Evolutionary conservation across 2,113 vertebrate genomes (phyloP), one percentile per base, ranked within the genome.

Genomic region (Semnornis frantzii): DNA sequence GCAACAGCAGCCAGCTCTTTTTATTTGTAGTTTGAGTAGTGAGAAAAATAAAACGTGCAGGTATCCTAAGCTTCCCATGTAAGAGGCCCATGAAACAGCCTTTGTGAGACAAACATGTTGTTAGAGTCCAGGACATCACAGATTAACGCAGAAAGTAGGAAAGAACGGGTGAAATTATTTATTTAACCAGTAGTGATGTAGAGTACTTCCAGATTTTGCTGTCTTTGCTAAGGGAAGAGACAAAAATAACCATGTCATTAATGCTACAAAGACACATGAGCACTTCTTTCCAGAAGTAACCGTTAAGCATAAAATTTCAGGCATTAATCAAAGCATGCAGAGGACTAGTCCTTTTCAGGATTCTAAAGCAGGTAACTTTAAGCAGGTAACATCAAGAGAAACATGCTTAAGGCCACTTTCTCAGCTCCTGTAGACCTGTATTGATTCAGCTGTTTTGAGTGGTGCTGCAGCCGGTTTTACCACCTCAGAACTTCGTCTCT

Each of bases 141-240:
- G 80, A 70, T 92, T 85, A 82, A 86, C 16, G 34, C 52, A 87
- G 42, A 89, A 91, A 71, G 34, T 55, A 60, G 73, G 82, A 82
- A 87, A 91, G 71, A 87, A 80, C 33, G 85, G 84, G 86, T 92
- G 92, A 93, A 87, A 90, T 87, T 84, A 92, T 89, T 93, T 77
- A 92, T 71, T 78, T 69, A 93, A 92, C 17, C 42, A 87, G 75
- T 15, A 90, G 74, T 48, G 59, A 62, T 28, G 63, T 71, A 7
- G 30, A 73, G 59, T 69, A 65, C 91, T 93, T 88, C 46, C 63
- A 87, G 89, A 78, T 90, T 89, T 86, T 77, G 57, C 85, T 76
- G 86, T 52, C 89, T 93, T 80, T 89, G 78, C 92, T 89, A 70
- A 78, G 69, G 75, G 74, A 94, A 63, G 58, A 58, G 84, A 85